Percentiles rank a stretch among this genome's conserved stretches.
Evolutionary conservation across 2,797 vertebrate genomes (phyloP).

Genomic region (Prionace glauca): DNA sequence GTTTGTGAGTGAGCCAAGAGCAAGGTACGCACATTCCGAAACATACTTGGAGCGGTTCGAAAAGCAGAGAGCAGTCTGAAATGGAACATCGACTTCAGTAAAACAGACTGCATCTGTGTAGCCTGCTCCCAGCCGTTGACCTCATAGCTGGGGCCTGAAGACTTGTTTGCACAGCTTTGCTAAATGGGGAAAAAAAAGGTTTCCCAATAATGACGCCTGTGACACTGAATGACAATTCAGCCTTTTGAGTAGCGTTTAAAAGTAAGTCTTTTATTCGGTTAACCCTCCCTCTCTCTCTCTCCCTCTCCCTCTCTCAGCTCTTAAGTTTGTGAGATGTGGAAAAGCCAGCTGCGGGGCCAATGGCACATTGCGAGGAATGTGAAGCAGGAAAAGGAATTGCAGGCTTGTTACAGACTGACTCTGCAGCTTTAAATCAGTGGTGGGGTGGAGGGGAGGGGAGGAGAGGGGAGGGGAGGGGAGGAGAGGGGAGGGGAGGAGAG

Average conservation of each 20-base stretch:
- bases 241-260: neutral
- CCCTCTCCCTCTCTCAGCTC: neutral
- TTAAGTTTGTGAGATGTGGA: neutral
- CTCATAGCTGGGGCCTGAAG: neutral
- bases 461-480: too few relatives aligned
- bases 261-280: neutral
- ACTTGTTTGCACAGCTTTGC: neutral
- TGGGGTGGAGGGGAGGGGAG: too few relatives aligned
- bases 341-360: neutral
- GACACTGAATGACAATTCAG: neutral
- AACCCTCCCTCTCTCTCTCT: neutral
- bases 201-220: neutral
- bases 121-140: neutral
- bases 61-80: neutral
- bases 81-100: neutral
- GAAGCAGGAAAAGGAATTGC: neutral
- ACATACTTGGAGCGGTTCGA: conserved; percentile 1
- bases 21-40: neutral
- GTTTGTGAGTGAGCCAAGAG: neutral
- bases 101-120: neutral
- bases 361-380: neutral
- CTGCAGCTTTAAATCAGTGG: neutral
- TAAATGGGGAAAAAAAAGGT: neutral
- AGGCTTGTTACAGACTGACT: neutral
- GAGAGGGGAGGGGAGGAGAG: too few relatives aligned